Conservation (phyloP, 2,888 invertebrate species). For the Drosophila longiperda region DNA sequence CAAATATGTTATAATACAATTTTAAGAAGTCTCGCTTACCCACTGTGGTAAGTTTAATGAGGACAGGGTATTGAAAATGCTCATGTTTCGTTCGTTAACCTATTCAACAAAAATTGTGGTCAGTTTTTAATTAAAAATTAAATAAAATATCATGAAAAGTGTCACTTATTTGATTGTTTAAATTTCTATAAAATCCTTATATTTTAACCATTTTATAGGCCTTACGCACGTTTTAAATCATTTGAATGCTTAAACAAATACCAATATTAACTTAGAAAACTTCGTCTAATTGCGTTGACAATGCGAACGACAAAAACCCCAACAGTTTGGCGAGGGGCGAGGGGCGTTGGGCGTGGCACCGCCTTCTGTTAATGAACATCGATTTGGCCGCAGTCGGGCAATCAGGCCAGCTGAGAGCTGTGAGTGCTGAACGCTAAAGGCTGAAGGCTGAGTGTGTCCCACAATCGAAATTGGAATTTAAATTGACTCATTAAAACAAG, state of each 20-base stretch:
- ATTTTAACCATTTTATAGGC: constrained; percentile 7
- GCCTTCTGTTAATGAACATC: constrained; percentile 77
- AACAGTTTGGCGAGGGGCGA: not conserved
- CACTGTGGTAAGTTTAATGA: no score
- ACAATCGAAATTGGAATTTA: constrained; percentile 81
- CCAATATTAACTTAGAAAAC: constrained; percentile 70
- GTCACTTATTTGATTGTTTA: constrained; percentile 6
- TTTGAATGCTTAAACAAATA: constrained; percentile 49
- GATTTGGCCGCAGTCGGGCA: constrained; percentile 68
- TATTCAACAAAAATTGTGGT: constrained; percentile 56
- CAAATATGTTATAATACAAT: not conserved
- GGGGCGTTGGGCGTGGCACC: constrained; percentile 40
- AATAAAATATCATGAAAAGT: constrained; percentile 25
- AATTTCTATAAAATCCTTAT: not conserved
- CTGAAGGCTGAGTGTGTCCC: constrained; percentile 43
- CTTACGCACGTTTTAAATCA: constrained; percentile 40
- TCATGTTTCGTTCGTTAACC: constrained; percentile 41
- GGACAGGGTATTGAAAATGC: not conserved
- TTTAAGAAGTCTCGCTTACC: no score
- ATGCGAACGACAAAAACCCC: constrained; percentile 52
- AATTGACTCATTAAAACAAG: constrained; percentile 80
- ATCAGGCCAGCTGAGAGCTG: constrained; percentile 11
- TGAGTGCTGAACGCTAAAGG: not conserved
- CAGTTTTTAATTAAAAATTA: constrained; percentile 67
- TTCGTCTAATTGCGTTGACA: constrained; percentile 73